phyloP scores from a whole-genome alignment of 2,797 vertebrate species.

The Heterohyrax brucei region DNA sequence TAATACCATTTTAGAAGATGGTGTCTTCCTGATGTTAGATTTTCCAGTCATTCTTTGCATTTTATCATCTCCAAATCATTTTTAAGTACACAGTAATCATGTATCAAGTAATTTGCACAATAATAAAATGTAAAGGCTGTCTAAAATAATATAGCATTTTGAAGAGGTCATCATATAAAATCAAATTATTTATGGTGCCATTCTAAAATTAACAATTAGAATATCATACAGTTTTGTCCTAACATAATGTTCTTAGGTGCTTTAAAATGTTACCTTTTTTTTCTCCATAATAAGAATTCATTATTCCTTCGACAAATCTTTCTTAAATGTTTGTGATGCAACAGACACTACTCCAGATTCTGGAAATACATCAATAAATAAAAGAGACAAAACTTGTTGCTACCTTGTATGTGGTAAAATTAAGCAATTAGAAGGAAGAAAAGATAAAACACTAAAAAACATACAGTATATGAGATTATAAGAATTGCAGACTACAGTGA shows the following conservation, averaged over 20 bases:
- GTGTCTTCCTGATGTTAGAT: not conserved
- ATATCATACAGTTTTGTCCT: not conserved
- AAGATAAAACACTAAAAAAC: not conserved
- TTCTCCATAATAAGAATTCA: not conserved
- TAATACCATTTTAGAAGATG: not conserved
- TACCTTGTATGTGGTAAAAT: not conserved
- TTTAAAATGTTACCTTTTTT: conserved; percentile 19
- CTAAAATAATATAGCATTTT: not conserved
- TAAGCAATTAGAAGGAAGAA: not conserved
- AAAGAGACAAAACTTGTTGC: not conserved
- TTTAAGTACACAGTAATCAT: not conserved
- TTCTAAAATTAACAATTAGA: not conserved
- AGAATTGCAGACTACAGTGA: not conserved
- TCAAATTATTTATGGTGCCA: not conserved
- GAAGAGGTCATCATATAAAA: not conserved
- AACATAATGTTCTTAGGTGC: not conserved
- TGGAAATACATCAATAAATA: not conserved
- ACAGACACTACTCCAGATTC: not conserved
- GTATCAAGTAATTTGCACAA: not conserved
- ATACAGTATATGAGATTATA: not conserved
- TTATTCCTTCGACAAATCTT: not conserved
- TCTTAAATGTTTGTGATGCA: not conserved
- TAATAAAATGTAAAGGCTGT: not conserved
- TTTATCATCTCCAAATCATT: conserved; percentile 21
- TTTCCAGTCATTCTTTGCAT: not conserved